Evolutionary conservation across 2,797 vertebrate genomes (phyloP).

Genomic region (Kryptopterus vitreolus): DNA sequence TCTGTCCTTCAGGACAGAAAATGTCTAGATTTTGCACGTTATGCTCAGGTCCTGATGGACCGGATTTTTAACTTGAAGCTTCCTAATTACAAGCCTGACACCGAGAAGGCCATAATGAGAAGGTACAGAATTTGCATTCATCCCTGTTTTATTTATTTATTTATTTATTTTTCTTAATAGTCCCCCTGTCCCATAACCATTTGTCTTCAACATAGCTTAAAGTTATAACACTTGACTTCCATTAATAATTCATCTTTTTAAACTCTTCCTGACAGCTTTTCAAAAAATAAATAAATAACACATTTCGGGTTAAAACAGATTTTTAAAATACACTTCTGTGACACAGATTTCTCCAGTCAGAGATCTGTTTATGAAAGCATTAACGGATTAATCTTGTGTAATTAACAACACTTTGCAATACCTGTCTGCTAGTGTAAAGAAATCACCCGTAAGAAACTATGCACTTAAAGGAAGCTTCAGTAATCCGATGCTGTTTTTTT

Average conservation of each 20-base stretch:
- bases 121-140: slow-evolving; percentile 60
- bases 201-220: background rate
- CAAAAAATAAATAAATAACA: background rate
- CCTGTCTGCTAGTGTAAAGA: background rate
- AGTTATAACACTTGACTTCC: background rate
- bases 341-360: background rate
- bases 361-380: slow-evolving; percentile 1
- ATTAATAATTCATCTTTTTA: background rate
- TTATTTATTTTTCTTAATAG: background rate
- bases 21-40: slow-evolving; percentile 79
- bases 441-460: slow-evolving; percentile 4
- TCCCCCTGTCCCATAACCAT: background rate
- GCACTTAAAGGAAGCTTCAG: background rate
- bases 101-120: slow-evolving; percentile 76
- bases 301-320: background rate
- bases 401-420: background rate
- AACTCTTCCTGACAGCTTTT: background rate
- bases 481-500: background rate
- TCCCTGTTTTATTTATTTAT: background rate
- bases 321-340: background rate
- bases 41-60: slow-evolving; percentile 83
- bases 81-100: slow-evolving; percentile 67
- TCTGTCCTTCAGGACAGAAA: slow-evolving; percentile 70
- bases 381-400: slow-evolving; percentile 3
- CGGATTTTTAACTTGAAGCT: slow-evolving; percentile 83